Conservation (phyloP, 2,888 invertebrate species). For the Tenthredo livida region DNA sequence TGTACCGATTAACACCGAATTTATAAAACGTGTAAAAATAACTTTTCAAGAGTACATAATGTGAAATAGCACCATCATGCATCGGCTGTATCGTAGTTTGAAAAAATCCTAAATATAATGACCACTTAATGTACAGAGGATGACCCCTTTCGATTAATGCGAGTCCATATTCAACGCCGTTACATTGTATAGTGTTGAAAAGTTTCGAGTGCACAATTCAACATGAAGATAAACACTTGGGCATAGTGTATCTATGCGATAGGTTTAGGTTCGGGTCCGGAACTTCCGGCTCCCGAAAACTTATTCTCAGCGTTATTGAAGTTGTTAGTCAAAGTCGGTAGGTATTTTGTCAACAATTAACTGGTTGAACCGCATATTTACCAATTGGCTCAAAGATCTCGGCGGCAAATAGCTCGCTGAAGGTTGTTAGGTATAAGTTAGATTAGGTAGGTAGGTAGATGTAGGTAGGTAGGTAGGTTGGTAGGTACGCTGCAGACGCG, state of each 20-base stretch:
- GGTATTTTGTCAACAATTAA: neutral
- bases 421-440: neutral
- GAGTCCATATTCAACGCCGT: neutral
- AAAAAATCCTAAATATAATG: neutral
- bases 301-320: too few relatives aligned
- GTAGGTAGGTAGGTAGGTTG: conserved; percentile 10
- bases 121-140: neutral
- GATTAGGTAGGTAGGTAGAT: neutral
- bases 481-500: conserved; percentile 31
- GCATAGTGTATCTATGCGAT: neutral
- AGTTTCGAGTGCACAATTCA: neutral
- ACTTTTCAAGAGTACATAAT: neutral
- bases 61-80: neutral
- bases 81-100: neutral
- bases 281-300: neutral
- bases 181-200: neutral
- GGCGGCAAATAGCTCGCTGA: neutral
- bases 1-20: neutral
- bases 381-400: conserved; percentile 7
- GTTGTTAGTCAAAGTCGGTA: neutral
- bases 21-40: conserved; percentile 6
- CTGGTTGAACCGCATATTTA: neutral
- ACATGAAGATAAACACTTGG: neutral
- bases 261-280: neutral
- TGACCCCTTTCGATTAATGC: neutral